Evolutionary conservation across 2,113 vertebrate species (phyloP).

Genomic region (Orcinus orca): DNA sequence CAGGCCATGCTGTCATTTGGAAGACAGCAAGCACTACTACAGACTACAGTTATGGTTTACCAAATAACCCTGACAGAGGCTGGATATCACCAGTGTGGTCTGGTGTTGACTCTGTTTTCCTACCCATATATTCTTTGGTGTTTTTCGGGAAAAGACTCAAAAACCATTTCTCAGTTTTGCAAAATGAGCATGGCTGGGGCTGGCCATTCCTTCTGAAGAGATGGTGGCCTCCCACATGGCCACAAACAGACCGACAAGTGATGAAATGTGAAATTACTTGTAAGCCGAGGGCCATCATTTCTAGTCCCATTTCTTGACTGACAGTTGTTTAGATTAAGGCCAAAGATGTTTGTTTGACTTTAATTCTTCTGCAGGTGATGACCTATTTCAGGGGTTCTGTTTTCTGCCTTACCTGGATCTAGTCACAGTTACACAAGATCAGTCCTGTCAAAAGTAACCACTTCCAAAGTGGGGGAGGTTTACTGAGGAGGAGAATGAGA

Average conservation of each 20-base stretch:
- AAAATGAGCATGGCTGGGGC: background rate
- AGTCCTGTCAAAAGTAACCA: background rate
- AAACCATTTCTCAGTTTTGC: slow-evolving; percentile 18
- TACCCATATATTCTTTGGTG: background rate
- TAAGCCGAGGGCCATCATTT: background rate
- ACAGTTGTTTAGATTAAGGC: background rate
- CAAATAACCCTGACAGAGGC: background rate
- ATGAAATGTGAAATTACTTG: background rate
- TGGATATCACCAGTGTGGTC: background rate
- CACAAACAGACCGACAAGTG: background rate
- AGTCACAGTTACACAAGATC: background rate
- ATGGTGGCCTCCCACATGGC: background rate
- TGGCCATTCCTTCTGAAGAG: background rate
- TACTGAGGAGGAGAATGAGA: background rate
- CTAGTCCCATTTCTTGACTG: background rate
- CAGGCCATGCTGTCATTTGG: background rate
- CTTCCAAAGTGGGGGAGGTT: background rate
- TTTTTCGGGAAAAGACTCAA: background rate
- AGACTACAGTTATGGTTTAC: slow-evolving; percentile 12
- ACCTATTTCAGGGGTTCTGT: background rate
- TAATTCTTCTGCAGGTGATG: background rate
- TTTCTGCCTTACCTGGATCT: background rate
- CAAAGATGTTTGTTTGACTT: background rate
- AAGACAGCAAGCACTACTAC: background rate
- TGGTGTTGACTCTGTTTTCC: slow-evolving; percentile 31